Evolutionary conservation across 1,140 invertebrate species (phyloP).

Genomic region (Amphibalanus amphitrite): DNA sequence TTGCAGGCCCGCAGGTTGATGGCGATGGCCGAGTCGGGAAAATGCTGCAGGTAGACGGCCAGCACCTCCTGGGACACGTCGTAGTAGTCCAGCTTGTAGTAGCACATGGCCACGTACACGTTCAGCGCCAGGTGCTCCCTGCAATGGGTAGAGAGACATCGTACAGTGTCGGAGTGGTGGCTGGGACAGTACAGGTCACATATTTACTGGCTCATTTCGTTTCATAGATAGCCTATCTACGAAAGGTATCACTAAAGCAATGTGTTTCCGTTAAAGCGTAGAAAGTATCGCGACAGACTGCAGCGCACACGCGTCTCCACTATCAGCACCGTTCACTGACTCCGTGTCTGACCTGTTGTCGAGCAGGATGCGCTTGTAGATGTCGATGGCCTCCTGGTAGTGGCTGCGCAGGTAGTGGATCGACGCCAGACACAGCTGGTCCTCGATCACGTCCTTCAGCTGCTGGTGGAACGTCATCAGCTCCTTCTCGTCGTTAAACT

Average conservation of each 20-base stretch:
- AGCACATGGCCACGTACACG: slow-evolving; percentile 93
- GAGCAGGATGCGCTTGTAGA: slow-evolving; percentile 85
- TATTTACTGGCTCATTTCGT: no score
- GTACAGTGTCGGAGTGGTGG: no score
- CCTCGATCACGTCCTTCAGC: slow-evolving; percentile 73
- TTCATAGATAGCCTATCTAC: no score
- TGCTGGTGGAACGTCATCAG: slow-evolving; percentile 64
- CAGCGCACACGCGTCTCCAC: no score
- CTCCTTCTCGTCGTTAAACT: slow-evolving; percentile 69
- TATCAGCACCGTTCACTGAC: no score
- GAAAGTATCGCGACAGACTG: no score
- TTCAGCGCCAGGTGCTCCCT: slow-evolving; percentile 86
- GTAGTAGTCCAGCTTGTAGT: slow-evolving; percentile 84
- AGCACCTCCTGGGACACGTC: slow-evolving; percentile 83
- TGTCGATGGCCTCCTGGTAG: slow-evolving; percentile 97
- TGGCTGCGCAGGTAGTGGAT: slow-evolving; percentile 90
- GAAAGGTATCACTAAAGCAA: no score
- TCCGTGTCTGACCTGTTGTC: slow-evolving; percentile 65
- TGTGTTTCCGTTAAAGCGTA: no score
- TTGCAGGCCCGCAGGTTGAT: slow-evolving; percentile 88
- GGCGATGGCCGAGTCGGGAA: slow-evolving; percentile 83
- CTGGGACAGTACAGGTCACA: no score
- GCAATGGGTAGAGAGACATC: no score
- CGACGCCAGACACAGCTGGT: slow-evolving; percentile 87
- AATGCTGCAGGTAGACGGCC: slow-evolving; percentile 78